Base-by-base conservation (phyloP, 2,113 vertebrate species). In the Epinephelus cyanopodus region DNA sequence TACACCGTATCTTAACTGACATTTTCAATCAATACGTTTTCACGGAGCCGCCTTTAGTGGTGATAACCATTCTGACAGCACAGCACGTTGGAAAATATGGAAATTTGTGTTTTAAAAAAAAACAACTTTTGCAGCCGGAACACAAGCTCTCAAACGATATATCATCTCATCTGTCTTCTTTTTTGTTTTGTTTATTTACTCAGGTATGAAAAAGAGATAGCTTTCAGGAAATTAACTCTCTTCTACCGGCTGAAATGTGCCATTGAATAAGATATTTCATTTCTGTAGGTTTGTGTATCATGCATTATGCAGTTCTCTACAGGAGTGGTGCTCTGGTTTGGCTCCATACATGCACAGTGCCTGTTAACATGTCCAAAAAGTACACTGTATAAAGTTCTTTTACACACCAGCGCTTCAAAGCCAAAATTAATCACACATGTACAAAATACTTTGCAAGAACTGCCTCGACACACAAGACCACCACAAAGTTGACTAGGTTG, bases 1-100 rank as follows among this genome's bases (percentile, higher is more conserved):
- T 77, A 39, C 67, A 6, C 39, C 39, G 17, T 48, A 82, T 74
- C 62, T 79, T 62, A 50, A 63, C 61, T 76, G 82, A 70, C 84
- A 85, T 83, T 88, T 87, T 72, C 83, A 77, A 71, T 81, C 77
- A 63, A 37, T 54, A 50, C 1, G 10, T 47, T 74, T 58, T 81
- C 53, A 79, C 62, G 23, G 33, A 3, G 8, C 54, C 64, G 52
- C 61, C 72, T 56, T 54, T 37, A 50, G 37, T 3, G 17, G 14
- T 33, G 77, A 91, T 77, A 87, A 88, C 23, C 33, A 63, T 29
- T 77, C 3, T 62, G 77, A 70, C 70, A 74, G 54, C 12, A 48
- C 21, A 18, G 52, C 0, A 5, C 4, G 12, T 64, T 56, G 14
- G 27, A 63, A 84, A 77, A 87, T 64, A 72, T 80, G 68, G 72